These are phyloP conservation scores for Cerceris rybyensis DNA, from an alignment of 2,888 invertebrate species.

Conservation along the genomic window DNA sequence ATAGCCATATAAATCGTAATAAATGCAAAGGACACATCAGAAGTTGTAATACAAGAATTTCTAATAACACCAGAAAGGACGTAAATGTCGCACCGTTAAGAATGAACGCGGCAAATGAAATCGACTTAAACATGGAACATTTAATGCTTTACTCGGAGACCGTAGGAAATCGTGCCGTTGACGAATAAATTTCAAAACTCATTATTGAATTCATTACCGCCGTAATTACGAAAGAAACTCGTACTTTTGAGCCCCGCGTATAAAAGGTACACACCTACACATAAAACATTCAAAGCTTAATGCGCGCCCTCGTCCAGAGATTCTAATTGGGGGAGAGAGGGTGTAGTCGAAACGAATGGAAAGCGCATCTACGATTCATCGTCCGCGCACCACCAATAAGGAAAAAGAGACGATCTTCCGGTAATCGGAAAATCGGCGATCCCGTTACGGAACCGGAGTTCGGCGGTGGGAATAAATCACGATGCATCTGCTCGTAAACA, in stretches of 20 bases:
- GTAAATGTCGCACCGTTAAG: too few species aligned
- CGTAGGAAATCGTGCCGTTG: constrained; percentile 11
- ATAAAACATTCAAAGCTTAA: neutral
- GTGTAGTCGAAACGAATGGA: neutral
- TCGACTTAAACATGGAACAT: neutral
- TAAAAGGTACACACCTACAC: constrained; percentile 8
- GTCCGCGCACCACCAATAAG: neutral
- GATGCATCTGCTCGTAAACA: constrained; percentile 56
- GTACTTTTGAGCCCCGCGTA: neutral
- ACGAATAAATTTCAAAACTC: constrained; percentile 37
- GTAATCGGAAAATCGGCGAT: constrained; percentile 44
- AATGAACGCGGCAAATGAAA: too few species aligned
- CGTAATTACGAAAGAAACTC: constrained; percentile 42
- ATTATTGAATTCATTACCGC: constrained; percentile 36
- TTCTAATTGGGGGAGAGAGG: neutral
- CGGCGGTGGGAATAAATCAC: constrained; percentile 46
- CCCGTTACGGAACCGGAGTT: constrained; percentile 5
- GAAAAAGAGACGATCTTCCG: constrained; percentile 23
- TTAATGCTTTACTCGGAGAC: constrained; percentile 9
- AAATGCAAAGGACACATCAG: too few species aligned
- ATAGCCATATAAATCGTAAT: too few species aligned
- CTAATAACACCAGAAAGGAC: too few species aligned
- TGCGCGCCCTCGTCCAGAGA: neutral
- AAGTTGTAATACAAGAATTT: too few species aligned
- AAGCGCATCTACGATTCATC: neutral